phyloP scores from a whole-genome alignment of 2,113 vertebrate genomes.

The Alaudala cheleensis region DNA sequence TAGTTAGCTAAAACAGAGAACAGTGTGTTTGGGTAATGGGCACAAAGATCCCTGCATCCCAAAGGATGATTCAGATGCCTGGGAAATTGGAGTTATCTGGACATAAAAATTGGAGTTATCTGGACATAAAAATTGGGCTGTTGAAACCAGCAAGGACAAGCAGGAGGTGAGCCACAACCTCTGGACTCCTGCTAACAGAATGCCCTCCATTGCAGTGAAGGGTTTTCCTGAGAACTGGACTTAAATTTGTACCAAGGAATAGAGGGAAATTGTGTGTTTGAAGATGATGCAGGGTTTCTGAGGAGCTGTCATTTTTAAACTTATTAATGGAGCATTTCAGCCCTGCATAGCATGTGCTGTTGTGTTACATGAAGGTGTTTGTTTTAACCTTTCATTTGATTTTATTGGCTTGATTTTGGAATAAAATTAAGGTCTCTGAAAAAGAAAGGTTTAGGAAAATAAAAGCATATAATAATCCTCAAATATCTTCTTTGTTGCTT shows the following conservation, averaged over 20 bases:
- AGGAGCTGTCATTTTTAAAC: background rate
- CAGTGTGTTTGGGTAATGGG: background rate
- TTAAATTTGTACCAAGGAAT: background rate
- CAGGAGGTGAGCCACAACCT: background rate
- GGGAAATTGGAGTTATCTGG: background rate
- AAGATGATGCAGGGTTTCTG: background rate
- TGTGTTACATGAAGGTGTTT: background rate
- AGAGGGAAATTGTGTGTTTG: background rate
- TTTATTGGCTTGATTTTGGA: background rate
- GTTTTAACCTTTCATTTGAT: background rate
- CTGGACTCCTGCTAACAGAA: background rate
- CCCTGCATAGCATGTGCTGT: background rate
- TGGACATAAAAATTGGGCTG: background rate
- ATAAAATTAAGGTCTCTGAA: background rate
- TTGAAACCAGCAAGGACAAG: background rate
- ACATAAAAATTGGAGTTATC: background rate
- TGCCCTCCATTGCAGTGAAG: background rate
- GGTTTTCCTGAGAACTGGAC: background rate
- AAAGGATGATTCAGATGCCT: background rate
- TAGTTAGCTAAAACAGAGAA: constrained; percentile 25
- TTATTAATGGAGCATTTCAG: background rate
- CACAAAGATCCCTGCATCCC: background rate
- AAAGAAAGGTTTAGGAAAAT: background rate
- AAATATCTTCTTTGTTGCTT: background rate
- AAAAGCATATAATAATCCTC: background rate